Evolutionary conservation across 2,888 invertebrate genomes (phyloP), one percentile per base, ranked within the genome.

Genomic region (Halictus ligatus): DNA sequence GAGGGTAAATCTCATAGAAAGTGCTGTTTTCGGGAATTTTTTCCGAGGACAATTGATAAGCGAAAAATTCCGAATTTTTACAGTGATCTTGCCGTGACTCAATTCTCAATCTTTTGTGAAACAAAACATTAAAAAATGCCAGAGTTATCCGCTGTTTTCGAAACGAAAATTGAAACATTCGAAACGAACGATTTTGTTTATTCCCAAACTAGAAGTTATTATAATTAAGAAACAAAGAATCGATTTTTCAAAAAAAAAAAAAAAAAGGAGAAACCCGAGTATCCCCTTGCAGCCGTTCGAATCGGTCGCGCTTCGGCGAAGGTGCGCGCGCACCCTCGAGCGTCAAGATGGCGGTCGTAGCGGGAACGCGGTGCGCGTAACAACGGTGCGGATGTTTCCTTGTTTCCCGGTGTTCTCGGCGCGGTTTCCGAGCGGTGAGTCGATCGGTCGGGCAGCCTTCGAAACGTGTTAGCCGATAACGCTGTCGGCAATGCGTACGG

Each of bases 331-430:
- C 84, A 78, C 0, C 21, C 4, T 25, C 8, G 1, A 29, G 4
- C 4, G 21, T 10, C 48, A 85, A 84, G 13, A 85, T 85, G 85
- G 85, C 72, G 79, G 73, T 48, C 46, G 29, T 60, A 79, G 85
- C 85, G 85, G 85, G 85, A 85, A 85, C 29, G 29, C 40, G 1
- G 50, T 67, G 40, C 79, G 25, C 54, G 46, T 75, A 13, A 71
- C 40, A 29, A 50, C 48, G 13, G 18, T 67, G 25, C 67, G 2
- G 15, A 8, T 21, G 40, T 69, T 18, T 35, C 35, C 21, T 29
- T 3, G 2, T 21, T 35, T 21, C 35, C 29, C 35, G 67, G 29
- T 29, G 25, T 21, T 18, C 3, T 54, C 10, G 21, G 8, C 21
- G 10, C 2, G 54, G 5, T 18, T 21, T 35, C 5, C 10, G 50